These are phyloP conservation scores for Synchiropus splendidus DNA, from an alignment of 2,113 vertebrate genomes.

Conservation along the genomic window DNA sequence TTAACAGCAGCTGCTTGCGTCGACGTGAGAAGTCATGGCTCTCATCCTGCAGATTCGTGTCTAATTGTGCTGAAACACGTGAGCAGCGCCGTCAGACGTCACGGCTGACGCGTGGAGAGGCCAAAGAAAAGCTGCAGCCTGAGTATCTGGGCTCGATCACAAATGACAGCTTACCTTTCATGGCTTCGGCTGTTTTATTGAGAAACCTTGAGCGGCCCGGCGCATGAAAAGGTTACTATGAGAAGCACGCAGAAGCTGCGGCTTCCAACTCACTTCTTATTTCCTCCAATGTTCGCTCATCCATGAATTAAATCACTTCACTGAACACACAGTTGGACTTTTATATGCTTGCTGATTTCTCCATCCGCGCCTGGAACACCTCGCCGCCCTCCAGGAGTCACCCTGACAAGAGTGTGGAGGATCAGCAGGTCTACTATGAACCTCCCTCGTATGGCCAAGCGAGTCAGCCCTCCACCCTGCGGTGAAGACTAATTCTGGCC, in stretches of 20 bases:
- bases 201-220: constrained; percentile 14
- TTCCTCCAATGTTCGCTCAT: too few species aligned
- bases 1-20: constrained; percentile 21
- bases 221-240: constrained; percentile 30
- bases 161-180: constrained; percentile 60
- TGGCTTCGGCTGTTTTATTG: constrained; percentile 47
- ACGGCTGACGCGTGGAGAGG: constrained; percentile 32
- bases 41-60: constrained; percentile 37
- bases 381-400: too few species aligned
- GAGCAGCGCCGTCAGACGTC: constrained; percentile 26
- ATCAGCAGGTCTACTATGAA: too few species aligned
- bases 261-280: neutral
- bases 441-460: too few species aligned
- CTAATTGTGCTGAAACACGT: constrained; percentile 44
- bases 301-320: too few species aligned
- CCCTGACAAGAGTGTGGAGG: too few species aligned
- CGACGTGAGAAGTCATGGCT: constrained; percentile 28
- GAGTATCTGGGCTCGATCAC: constrained; percentile 47
- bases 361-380: too few species aligned
- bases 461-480: too few species aligned
- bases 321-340: too few species aligned
- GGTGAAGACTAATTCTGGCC: too few species aligned
- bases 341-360: too few species aligned
- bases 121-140: constrained; percentile 38
- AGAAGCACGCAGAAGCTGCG: constrained; percentile 28